Conservation (phyloP, 2,113 vertebrate genomes). For the Xiphophorus couchianus region DNA sequence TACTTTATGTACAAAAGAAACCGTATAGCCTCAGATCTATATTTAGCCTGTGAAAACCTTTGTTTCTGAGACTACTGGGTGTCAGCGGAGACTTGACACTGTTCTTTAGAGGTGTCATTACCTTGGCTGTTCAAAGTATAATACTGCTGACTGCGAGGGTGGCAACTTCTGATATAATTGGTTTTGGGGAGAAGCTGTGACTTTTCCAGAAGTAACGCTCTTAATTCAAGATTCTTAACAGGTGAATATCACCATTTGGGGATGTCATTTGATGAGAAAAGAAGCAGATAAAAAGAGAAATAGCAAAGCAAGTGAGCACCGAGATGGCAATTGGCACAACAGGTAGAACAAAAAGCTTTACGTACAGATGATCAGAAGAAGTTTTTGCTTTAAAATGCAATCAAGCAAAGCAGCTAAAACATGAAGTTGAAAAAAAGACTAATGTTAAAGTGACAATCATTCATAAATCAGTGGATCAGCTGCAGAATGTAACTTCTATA, state of each 20-base stretch:
- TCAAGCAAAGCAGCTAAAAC: too few species aligned
- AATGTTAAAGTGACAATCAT: too few species aligned
- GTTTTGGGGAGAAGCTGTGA: conserved; percentile 5
- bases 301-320: conserved; percentile 4
- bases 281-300: background rate
- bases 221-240: conserved; percentile 12
- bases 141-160: conserved; percentile 17
- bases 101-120: conserved; percentile 44
- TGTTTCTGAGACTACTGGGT: conserved; percentile 23
- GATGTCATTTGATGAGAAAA: background rate
- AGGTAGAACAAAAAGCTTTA: background rate
- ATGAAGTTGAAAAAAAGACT: too few species aligned
- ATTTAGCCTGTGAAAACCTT: conserved; percentile 30
- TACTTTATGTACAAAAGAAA: conserved; percentile 26
- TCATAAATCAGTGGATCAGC: too few species aligned
- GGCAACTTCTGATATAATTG: conserved; percentile 21
- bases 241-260: conserved; percentile 3
- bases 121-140: conserved; percentile 33
- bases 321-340: too few species aligned
- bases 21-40: conserved; percentile 18
- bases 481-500: too few species aligned
- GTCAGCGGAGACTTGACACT: conserved; percentile 26
- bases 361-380: background rate
- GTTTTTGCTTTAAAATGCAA: too few species aligned
- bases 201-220: conserved; percentile 16